These are phyloP conservation scores for Ailuropoda melanoleuca DNA, from an alignment of 2,113 vertebrate genomes.

Conservation along the genomic window DNA sequence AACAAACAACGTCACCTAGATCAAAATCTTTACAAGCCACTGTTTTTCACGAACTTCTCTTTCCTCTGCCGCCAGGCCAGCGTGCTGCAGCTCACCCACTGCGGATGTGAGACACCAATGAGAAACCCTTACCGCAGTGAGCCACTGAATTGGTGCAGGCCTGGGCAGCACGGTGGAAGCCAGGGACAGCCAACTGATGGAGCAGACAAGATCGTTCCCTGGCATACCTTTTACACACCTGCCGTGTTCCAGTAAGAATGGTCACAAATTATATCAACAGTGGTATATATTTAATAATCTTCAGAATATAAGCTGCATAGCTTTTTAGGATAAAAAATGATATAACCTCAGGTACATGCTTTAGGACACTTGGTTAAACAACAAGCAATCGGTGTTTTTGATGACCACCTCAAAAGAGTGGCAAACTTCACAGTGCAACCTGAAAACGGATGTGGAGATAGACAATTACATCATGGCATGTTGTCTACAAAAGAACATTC, in stretches of 20 bases:
- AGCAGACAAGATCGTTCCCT: neutral
- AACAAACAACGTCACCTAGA: neutral
- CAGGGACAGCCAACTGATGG: neutral
- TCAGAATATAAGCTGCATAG: constrained; percentile 85
- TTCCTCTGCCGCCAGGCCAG: neutral
- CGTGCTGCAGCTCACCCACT: neutral
- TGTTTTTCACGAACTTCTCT: neutral
- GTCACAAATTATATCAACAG: constrained; percentile 67
- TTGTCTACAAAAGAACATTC: constrained; percentile 54
- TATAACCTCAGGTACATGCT: constrained; percentile 74
- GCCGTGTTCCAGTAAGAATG: neutral
- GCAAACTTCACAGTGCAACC: constrained; percentile 84
- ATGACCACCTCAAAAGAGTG: constrained; percentile 67
- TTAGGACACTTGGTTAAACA: constrained; percentile 67
- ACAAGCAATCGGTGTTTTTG: constrained; percentile 61
- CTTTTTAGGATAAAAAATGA: constrained; percentile 75
- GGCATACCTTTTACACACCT: neutral
- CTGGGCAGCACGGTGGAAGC: neutral
- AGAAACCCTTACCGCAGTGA: neutral
- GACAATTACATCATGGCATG: neutral
- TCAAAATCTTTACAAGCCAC: neutral
- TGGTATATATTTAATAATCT: constrained; percentile 82
- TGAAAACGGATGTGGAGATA: constrained; percentile 7
- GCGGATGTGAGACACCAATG: neutral
- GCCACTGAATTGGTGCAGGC: neutral